phyloP scores from a whole-genome alignment of 2,113 vertebrate genomes.

The Heterotis niloticus region DNA sequence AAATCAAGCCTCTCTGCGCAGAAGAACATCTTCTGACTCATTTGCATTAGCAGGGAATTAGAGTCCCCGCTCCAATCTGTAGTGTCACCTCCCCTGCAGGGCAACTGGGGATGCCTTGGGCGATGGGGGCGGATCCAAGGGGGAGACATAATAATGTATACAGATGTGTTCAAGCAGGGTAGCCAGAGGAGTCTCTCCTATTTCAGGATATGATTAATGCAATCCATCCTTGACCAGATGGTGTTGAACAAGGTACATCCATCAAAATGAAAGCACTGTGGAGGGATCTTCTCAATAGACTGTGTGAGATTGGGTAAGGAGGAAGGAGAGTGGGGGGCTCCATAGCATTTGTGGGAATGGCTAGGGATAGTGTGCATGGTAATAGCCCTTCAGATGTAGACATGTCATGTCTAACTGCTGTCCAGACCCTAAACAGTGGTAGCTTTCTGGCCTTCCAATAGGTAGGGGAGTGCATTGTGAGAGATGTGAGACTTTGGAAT shows the following conservation, averaged over 20 bases:
- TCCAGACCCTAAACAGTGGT: too few relatives aligned
- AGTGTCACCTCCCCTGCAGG: background rate
- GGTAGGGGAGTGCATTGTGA: too few relatives aligned
- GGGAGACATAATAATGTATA: constrained; percentile 31
- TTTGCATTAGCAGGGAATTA: background rate
- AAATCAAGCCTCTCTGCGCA: constrained; percentile 22
- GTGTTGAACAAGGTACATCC: constrained; percentile 77
- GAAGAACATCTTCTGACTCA: background rate
- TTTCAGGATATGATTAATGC: constrained; percentile 76
- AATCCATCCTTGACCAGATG: constrained; percentile 81
- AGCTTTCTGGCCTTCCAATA: too few relatives aligned
- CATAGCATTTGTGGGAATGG: background rate
- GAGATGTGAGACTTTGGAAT: too few relatives aligned
- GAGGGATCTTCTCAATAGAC: constrained; percentile 61
- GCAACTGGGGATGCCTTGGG: background rate
- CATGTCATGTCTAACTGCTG: too few relatives aligned
- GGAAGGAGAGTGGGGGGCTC: background rate
- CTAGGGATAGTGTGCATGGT: background rate
- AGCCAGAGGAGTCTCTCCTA: constrained; percentile 63
- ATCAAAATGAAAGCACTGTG: constrained; percentile 78
- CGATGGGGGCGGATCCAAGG: background rate
- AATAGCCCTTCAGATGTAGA: too few relatives aligned
- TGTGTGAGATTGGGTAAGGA: constrained; percentile 51
- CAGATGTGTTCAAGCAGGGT: constrained; percentile 58
- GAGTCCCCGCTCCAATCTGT: background rate